phyloP scores from a whole-genome alignment of 2,113 vertebrate genomes.

The Eulacestoma nigropectus region DNA sequence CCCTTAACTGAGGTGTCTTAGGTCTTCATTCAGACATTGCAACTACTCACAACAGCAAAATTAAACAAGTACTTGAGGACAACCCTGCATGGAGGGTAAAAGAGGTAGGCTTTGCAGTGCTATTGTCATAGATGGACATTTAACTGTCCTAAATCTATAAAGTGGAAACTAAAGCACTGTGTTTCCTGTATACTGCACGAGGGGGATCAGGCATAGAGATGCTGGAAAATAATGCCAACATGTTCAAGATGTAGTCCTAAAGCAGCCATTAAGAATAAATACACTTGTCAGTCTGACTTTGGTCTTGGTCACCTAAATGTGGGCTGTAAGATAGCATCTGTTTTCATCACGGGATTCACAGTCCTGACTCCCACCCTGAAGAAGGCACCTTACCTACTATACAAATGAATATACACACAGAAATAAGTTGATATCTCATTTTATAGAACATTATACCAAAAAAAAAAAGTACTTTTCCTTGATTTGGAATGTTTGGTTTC shows the following conservation, averaged over 20 bases:
- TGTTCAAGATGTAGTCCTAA: background rate
- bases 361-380: background rate
- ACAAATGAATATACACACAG: background rate
- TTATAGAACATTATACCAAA: background rate
- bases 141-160: background rate
- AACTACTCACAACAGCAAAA: background rate
- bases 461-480: background rate
- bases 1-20: background rate
- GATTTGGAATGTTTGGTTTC: rapidly evolving
- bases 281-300: background rate
- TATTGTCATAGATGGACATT: background rate
- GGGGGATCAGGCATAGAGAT: background rate
- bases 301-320: background rate
- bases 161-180: background rate
- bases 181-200: background rate
- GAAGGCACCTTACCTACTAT: background rate
- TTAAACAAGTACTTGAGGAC: background rate
- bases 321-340: rapidly evolving
- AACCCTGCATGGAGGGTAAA: background rate
- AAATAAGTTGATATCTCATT: background rate
- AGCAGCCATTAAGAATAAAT: background rate
- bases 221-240: background rate
- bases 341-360: background rate
- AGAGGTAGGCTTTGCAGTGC: background rate
- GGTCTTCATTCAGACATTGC: background rate